phyloP scores from a whole-genome alignment of 2,113 vertebrate species.

The Mohoua ochrocephala region DNA sequence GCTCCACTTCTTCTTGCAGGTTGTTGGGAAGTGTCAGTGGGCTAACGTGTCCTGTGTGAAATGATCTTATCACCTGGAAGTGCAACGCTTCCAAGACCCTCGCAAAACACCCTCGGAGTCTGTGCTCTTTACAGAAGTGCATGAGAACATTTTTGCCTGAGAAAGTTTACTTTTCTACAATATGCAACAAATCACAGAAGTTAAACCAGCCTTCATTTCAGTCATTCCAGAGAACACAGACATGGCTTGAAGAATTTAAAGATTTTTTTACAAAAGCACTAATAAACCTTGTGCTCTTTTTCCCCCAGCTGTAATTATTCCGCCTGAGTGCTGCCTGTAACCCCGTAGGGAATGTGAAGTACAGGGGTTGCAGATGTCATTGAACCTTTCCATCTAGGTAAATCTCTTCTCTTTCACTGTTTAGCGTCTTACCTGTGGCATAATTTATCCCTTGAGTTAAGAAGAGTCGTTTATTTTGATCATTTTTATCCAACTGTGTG shows the following conservation, averaged over 20 bases:
- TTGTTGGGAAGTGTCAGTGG: neutral
- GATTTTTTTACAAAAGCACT: neutral
- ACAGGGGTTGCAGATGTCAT: neutral
- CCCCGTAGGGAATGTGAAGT: neutral
- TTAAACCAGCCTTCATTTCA: neutral
- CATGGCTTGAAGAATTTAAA: neutral
- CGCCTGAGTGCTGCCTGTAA: neutral
- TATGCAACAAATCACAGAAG: neutral
- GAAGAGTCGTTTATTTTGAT: neutral
- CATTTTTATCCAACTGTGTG: neutral
- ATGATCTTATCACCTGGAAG: neutral
- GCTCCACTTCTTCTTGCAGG: neutral
- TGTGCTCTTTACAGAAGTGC: neutral
- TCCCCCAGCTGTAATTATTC: neutral
- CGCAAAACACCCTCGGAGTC: neutral
- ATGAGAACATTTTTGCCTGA: neutral
- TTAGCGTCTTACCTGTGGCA: neutral
- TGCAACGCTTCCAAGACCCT: neutral
- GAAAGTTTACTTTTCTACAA: neutral
- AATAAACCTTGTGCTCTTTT: neutral
- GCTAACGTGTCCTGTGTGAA: neutral
- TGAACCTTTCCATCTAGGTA: constrained; percentile 6
- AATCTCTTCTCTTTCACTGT: constrained; percentile 4
- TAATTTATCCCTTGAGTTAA: constrained; percentile 23
- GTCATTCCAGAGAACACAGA: neutral